Percentiles rank a stretch among this genome's conserved stretches.
Evolutionary conservation across 2,797 vertebrate genomes (phyloP).

Genomic region (Eupleurogrammus muticus): DNA sequence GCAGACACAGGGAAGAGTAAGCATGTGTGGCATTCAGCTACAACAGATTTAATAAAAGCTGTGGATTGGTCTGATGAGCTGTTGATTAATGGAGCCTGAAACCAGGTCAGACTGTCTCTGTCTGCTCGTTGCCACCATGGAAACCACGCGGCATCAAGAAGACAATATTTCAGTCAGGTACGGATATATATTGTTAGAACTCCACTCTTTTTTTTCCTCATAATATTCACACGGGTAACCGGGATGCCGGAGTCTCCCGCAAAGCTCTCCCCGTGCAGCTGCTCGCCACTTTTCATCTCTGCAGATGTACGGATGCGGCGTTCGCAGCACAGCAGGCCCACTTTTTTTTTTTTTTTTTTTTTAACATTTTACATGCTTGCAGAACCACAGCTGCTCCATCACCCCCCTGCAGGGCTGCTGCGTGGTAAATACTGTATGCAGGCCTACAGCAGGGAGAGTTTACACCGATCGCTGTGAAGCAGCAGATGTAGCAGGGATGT

Average conservation of each 20-base stretch:
- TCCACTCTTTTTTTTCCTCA: background rate
- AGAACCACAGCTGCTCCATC: conserved; percentile 55
- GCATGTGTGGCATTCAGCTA: conserved; percentile 38
- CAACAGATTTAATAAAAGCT: conserved; percentile 74
- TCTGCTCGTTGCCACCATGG: conserved; percentile 29
- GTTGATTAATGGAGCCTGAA: conserved; percentile 76
- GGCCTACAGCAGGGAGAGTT: conserved; percentile 16
- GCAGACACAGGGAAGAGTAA: conserved; percentile 15
- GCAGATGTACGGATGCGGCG: conserved; percentile 21
- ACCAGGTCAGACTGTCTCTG: conserved; percentile 69
- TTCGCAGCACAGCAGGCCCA: conserved; percentile 26
- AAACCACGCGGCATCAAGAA: conserved; percentile 8
- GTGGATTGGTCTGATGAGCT: conserved; percentile 62
- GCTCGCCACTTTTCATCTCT: conserved; percentile 13
- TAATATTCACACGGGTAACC: background rate
- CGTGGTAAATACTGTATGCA: conserved; percentile 15
- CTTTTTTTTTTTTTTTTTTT: conserved; percentile 7
- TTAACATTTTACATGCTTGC: conserved; percentile 27
- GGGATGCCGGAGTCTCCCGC: background rate
- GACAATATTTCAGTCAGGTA: conserved; percentile 13
- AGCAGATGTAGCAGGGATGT: background rate
- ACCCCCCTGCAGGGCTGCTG: conserved; percentile 35
- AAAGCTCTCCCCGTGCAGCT: conserved; percentile 10
- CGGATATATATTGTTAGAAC: background rate
- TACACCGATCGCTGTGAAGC: background rate